Evolutionary conservation across 2,113 vertebrate genomes (phyloP).

Genomic region (Gobius niger): DNA sequence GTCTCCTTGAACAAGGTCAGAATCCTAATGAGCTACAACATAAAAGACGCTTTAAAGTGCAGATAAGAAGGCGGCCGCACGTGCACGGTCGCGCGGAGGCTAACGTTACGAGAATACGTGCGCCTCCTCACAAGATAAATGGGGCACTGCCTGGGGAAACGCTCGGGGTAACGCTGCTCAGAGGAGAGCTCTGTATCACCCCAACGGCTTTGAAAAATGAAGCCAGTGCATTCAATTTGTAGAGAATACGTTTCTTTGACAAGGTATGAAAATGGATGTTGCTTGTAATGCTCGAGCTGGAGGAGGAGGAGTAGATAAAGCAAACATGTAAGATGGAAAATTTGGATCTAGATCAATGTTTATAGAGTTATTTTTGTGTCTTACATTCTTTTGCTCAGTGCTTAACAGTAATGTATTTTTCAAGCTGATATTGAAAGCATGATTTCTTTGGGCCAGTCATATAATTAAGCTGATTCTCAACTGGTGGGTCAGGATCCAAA

Average conservation of each 20-base stretch:
- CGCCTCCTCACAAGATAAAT: conserved; percentile 5
- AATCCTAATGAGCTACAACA: conserved; percentile 20
- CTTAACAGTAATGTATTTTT: too few species aligned
- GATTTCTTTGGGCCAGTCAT: too few species aligned
- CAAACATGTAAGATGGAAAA: background rate
- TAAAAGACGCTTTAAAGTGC: conserved; percentile 31
- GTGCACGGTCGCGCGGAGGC: background rate
- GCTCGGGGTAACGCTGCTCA: background rate
- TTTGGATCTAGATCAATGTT: background rate
- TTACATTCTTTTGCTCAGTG: too few species aligned
- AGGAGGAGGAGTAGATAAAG: background rate
- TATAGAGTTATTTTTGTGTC: background rate
- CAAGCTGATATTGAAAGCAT: too few species aligned
- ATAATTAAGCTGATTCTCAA: too few species aligned
- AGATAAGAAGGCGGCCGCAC: conserved; percentile 11
- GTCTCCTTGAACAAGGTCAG: conserved; percentile 63
- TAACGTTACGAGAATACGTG: background rate
- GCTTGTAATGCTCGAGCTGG: background rate
- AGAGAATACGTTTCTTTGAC: background rate
- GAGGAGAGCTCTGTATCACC: background rate
- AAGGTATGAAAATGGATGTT: background rate
- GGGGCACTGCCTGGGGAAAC: background rate
- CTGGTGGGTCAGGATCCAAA: too few species aligned
- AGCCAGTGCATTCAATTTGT: background rate
- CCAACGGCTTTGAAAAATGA: background rate